phyloP scores from a whole-genome alignment of 64 coral and sea anemone genomes.

The Astreopora myriophthalma region DNA sequence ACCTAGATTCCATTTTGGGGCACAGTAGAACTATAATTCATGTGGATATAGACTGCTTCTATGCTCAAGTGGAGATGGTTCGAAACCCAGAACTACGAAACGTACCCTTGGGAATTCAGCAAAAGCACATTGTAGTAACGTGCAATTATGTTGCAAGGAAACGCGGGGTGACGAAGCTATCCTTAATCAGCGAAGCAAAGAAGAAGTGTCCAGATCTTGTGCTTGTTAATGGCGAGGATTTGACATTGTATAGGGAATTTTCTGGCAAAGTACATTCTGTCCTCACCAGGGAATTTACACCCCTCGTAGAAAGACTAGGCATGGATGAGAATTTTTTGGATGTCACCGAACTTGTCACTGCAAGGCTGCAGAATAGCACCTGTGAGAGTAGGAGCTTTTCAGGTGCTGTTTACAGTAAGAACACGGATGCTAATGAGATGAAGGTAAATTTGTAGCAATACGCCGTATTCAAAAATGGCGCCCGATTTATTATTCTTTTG shows the following conservation, averaged over 20 bases:
- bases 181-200: conserved; percentile 70
- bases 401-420: not conserved
- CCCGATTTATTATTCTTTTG: too few species aligned
- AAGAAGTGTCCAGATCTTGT: conserved; percentile 88
- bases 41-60: conserved; percentile 94
- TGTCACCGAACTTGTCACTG: conserved; percentile 70
- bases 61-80: conserved; percentile 93
- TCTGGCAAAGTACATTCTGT: conserved; percentile 65
- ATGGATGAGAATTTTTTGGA: conserved; percentile 92
- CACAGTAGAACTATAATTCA: conserved; percentile 87
- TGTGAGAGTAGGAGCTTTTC: not conserved
- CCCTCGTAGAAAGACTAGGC: conserved; percentile 79
- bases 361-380: not conserved
- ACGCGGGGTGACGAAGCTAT: conserved; percentile 77
- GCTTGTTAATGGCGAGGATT: conserved; percentile 77
- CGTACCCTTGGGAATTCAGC: conserved; percentile 73
- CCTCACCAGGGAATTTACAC: conserved; percentile 34
- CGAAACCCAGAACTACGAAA: conserved; percentile 52
- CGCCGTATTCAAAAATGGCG: too few species aligned
- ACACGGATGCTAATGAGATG: not conserved
- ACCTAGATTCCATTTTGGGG: not conserved
- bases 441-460: conserved; percentile 16
- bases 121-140: conserved; percentile 86
- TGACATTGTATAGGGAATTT: conserved; percentile 82
- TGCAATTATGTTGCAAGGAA: conserved; percentile 87